Evolutionary conservation across 1,140 invertebrate species (phyloP).

Genomic region (Laupala kohalensis): DNA sequence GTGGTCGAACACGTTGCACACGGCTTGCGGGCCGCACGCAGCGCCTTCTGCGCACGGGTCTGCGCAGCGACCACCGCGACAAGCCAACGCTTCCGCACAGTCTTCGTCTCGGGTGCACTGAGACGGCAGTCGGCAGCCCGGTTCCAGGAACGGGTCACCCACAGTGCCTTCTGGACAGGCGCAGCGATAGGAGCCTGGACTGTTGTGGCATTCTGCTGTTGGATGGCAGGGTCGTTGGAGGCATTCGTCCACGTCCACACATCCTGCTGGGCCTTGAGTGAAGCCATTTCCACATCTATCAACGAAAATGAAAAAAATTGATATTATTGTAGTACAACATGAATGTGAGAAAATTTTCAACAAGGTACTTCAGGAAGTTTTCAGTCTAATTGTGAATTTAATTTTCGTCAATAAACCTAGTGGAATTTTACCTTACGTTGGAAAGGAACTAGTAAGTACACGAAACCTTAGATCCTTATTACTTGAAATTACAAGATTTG

Average conservation of each 20-base stretch:
- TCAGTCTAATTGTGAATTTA: too few relatives aligned
- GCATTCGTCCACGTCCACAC: conserved; percentile 68
- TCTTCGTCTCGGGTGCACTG: conserved; percentile 52
- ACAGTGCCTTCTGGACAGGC: conserved; percentile 59
- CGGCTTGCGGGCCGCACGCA: conserved; percentile 53
- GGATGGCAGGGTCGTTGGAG: conserved; percentile 63
- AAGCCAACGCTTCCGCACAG: conserved; percentile 45
- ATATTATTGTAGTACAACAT: too few relatives aligned
- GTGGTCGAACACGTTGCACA: conserved; percentile 58
- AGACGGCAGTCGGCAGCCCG: conserved; percentile 56
- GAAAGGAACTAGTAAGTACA: too few relatives aligned
- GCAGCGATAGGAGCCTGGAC: conserved; percentile 66
- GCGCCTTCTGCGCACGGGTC: conserved; percentile 52
- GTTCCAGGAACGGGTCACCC: conserved; percentile 56
- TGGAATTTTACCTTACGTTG: too few relatives aligned
- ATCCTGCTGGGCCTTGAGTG: conserved; percentile 49
- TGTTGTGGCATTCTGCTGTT: conserved; percentile 63
- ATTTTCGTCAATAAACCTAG: too few relatives aligned
- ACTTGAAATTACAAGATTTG: too few relatives aligned
- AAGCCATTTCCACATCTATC: conserved; percentile 61
- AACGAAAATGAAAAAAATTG: too few relatives aligned
- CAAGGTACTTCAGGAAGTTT: too few relatives aligned
- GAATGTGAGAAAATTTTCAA: too few relatives aligned
- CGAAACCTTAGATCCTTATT: too few relatives aligned
- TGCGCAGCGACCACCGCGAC: conserved; percentile 54